phyloP scores from a whole-genome alignment of 2,888 invertebrate species.

The Ichneumoninae sp. region DNA sequence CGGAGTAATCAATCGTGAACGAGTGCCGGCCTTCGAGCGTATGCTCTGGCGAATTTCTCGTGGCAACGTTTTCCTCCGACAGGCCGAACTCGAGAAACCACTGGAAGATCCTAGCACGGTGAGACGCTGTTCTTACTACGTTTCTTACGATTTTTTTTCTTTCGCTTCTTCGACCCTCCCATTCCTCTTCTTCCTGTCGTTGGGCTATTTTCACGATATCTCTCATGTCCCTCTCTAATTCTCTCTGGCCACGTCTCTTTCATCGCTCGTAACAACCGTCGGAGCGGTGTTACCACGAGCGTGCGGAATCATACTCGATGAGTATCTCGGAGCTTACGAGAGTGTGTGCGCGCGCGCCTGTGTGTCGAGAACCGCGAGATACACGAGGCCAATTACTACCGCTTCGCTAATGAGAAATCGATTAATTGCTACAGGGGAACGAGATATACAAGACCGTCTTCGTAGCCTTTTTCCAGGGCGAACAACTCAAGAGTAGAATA shows the following conservation, averaged over 20 bases:
- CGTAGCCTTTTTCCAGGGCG: conserved; percentile 95
- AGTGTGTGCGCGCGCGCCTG: neutral
- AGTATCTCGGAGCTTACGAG: conserved; percentile 1
- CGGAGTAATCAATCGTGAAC: conserved; percentile 95
- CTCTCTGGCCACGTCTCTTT: conserved; percentile 10
- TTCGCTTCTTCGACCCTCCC: neutral
- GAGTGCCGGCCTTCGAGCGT: conserved; percentile 95
- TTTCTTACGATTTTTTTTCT: conserved; percentile 24
- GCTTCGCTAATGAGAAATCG: conserved; percentile 52
- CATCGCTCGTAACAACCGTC: conserved; percentile 22
- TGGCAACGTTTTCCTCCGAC: conserved; percentile 95
- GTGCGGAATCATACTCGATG: conserved; percentile 14
- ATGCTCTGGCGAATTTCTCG: conserved; percentile 97
- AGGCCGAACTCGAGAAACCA: conserved; percentile 93
- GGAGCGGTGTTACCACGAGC: conserved; percentile 19
- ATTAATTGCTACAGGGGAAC: conserved; percentile 88
- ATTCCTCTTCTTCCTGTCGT: conserved; percentile 4
- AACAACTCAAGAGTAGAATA: conserved; percentile 94
- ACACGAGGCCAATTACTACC: conserved; percentile 9
- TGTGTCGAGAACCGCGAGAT: conserved; percentile 1
- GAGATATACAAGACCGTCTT: conserved; percentile 96
- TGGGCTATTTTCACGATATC: conserved; percentile 21
- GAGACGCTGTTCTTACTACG: conserved; percentile 76
- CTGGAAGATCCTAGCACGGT: conserved; percentile 94
- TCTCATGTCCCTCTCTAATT: conserved; percentile 35